phyloP scores from a whole-genome alignment of 2,797 vertebrate species.

The Lacerta agilis region DNA sequence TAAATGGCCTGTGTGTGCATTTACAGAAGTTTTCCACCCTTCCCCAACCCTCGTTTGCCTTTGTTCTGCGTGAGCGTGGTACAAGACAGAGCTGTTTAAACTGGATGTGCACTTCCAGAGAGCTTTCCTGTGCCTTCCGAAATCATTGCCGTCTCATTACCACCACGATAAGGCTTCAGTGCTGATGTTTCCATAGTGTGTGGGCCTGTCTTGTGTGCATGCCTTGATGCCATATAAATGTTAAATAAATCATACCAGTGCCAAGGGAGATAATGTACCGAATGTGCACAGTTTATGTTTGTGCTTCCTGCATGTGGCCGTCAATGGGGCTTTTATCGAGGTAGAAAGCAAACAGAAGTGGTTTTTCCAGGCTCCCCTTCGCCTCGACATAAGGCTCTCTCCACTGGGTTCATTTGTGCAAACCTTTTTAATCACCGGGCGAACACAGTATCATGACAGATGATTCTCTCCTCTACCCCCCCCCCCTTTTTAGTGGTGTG shows the following conservation, averaged over 20 bases:
- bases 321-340: slow-evolving; percentile 1
- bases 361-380: not conserved
- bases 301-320: not conserved
- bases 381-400: not conserved
- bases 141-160: not conserved
- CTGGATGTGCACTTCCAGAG: not conserved
- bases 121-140: not conserved
- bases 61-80: too few species aligned
- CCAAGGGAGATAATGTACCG: not conserved
- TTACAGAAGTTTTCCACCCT: too few species aligned
- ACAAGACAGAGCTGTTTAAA: not conserved
- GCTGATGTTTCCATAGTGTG: not conserved
- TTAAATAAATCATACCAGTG: slow-evolving; percentile 21
- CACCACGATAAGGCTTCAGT: not conserved
- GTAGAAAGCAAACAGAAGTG: not conserved
- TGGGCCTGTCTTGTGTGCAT: not conserved
- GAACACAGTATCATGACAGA: too few species aligned
- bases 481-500: not conserved
- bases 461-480: not conserved
- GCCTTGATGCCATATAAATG: slow-evolving; percentile 11
- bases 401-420: not conserved
- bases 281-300: not conserved
- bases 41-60: not conserved
- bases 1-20: too few species aligned
- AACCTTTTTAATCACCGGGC: not conserved